These are phyloP conservation scores for Digitonthophagus gazella DNA, from an alignment of 2,888 invertebrate species.

Conservation along the genomic window DNA sequence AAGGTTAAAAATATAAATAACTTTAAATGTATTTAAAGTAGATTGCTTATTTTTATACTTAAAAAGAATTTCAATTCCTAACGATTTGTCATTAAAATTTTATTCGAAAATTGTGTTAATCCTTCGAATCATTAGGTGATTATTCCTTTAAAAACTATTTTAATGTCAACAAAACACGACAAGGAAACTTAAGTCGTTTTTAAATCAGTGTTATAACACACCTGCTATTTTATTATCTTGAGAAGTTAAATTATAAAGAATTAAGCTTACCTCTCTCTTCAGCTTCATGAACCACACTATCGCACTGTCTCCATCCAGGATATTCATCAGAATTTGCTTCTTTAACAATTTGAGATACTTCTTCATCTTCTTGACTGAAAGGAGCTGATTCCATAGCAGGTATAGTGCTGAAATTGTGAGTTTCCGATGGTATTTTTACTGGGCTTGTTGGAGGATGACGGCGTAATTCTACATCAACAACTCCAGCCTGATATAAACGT, in stretches of 20 bases:
- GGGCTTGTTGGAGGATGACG: slow-evolving; percentile 43
- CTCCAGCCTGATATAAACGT: slow-evolving; percentile 39
- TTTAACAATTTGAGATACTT: slow-evolving; percentile 56
- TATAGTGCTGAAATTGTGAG: slow-evolving; percentile 31
- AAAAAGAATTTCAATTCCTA: no score
- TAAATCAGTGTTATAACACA: no score
- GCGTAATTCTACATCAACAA: slow-evolving; percentile 40
- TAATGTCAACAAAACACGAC: no score
- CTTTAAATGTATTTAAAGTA: no score
- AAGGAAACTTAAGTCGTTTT: no score
- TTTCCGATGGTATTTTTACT: slow-evolving; percentile 44
- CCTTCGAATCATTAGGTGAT: background rate
- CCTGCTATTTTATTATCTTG: no score
- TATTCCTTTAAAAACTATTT: no score
- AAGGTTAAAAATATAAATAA: no score
- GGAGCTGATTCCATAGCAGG: slow-evolving; percentile 46
- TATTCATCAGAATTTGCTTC: slow-evolving; percentile 41
- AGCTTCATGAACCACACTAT: slow-evolving; percentile 49
- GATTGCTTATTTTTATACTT: no score
- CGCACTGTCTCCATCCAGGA: slow-evolving; percentile 43
- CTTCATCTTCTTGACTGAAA: slow-evolving; percentile 54
- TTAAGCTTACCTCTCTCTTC: slow-evolving; percentile 32
- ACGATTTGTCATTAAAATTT: no score
- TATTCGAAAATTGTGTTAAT: background rate
- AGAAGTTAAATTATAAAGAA: no score